phyloP scores from a whole-genome alignment of 2,888 invertebrate species.

The Hermaeophaga mercurialis region DNA sequence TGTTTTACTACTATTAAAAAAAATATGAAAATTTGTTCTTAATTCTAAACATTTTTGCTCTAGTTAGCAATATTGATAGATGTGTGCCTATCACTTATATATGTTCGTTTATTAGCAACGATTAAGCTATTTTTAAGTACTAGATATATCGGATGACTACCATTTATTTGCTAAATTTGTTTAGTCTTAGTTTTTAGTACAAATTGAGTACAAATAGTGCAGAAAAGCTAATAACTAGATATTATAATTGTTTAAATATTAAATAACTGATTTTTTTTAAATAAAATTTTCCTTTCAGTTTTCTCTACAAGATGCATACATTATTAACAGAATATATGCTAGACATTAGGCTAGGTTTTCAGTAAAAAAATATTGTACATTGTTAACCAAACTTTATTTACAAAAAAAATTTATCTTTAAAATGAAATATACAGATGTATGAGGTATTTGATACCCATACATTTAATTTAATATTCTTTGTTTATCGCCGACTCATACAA shows the following conservation, averaged over 20 bases:
- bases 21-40: too few relatives aligned
- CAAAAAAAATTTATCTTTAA: conserved; percentile 12
- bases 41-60: too few relatives aligned
- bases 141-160: not conserved
- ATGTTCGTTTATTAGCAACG: not conserved
- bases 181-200: not conserved
- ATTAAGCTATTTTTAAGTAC: not conserved
- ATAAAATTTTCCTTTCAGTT: too few relatives aligned
- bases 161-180: not conserved
- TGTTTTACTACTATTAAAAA: too few relatives aligned
- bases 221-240: too few relatives aligned
- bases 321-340: too few relatives aligned
- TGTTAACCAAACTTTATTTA: conserved; percentile 14
- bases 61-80: not conserved
- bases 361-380: not conserved
- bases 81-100: not conserved
- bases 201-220: conserved; percentile 2
- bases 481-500: conserved; percentile 9
- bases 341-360: too few relatives aligned
- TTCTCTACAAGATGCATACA: too few relatives aligned
- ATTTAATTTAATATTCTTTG: conserved; percentile 4
- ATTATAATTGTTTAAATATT: too few relatives aligned
- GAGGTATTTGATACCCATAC: conserved; percentile 1
- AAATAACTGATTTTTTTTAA: too few relatives aligned
- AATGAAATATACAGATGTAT: conserved; percentile 15